Percentiles rank a stretch among this genome's conserved stretches.
Conservation (phyloP, 1,140 invertebrate species). For the Muscidifurax raptorellus region DNA sequence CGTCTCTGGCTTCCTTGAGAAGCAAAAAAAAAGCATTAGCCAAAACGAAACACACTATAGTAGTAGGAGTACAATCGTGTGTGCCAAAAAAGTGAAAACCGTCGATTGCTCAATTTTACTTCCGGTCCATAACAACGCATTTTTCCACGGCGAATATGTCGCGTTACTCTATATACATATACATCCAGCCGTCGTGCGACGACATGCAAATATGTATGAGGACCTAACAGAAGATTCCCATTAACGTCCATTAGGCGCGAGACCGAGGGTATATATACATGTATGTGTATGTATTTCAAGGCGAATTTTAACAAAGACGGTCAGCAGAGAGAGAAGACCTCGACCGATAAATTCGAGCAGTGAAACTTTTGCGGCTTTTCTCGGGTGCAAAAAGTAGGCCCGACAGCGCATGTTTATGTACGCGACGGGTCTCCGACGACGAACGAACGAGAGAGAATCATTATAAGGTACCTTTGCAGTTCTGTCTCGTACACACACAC, state of each 20-base stretch:
- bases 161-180: not conserved
- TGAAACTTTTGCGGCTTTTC: constrained; percentile 29
- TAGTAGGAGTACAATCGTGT: not conserved
- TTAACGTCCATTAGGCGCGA: constrained; percentile 25
- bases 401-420: constrained; percentile 19
- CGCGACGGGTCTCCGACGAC: not conserved
- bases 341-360: constrained; percentile 41
- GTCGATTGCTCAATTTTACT: not conserved
- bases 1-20: not conserved
- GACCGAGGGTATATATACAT: not conserved
- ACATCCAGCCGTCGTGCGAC: not conserved
- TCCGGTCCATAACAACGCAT: not conserved
- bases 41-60: no score
- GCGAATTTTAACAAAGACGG: constrained; percentile 8
- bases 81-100: constrained; percentile 34
- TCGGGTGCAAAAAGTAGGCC: constrained; percentile 24
- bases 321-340: not conserved
- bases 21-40: not conserved
- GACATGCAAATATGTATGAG: not conserved
- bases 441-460: not conserved
- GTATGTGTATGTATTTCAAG: constrained; percentile 3
- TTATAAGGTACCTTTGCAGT: not conserved
- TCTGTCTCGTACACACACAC: not conserved
- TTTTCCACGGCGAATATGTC: not conserved
- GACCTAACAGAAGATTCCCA: constrained; percentile 31